Percentiles rank a stretch among this genome's conserved stretches.
These are phyloP conservation scores for Pardosa pseudoannulata DNA, from an alignment of 2,888 invertebrate species.

Conservation along the genomic window DNA sequence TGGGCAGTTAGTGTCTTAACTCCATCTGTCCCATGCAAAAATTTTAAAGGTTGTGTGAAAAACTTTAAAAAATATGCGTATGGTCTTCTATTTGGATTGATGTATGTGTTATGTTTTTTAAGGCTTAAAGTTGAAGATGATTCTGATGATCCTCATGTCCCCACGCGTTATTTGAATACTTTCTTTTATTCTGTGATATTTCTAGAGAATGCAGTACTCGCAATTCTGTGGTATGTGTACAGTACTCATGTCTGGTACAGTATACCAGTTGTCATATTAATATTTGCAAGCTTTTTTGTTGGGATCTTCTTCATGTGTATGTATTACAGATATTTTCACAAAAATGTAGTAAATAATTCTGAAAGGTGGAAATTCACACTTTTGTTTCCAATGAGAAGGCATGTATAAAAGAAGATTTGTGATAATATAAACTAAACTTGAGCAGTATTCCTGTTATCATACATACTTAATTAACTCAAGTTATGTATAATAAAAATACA, in stretches of 20 bases:
- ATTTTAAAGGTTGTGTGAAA: slow-evolving; percentile 24
- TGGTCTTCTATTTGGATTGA: slow-evolving; percentile 47
- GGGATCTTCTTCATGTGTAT: slow-evolving; percentile 51
- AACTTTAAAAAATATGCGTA: slow-evolving; percentile 47
- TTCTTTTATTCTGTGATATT: slow-evolving; percentile 66
- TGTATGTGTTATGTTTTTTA: slow-evolving; percentile 60
- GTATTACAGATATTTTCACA: slow-evolving; percentile 60
- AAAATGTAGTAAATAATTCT: slow-evolving; percentile 41
- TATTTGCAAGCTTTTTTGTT: slow-evolving; percentile 43
- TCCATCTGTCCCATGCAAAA: slow-evolving; percentile 35
- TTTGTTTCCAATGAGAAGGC: slow-evolving; percentile 37
- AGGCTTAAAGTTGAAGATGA: slow-evolving; percentile 48
- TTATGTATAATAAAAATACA: too few species aligned
- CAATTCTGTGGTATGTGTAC: slow-evolving; percentile 56
- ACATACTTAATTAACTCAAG: too few species aligned
- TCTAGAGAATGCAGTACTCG: slow-evolving; percentile 53
- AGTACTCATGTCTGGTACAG: slow-evolving; percentile 40
- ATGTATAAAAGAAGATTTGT: not conserved
- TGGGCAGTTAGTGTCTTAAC: slow-evolving; percentile 62
- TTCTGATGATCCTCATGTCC: slow-evolving; percentile 41
- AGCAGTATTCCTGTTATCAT: too few species aligned
- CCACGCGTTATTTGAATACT: slow-evolving; percentile 54
- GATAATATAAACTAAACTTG: too few species aligned
- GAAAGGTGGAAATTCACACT: slow-evolving; percentile 47
- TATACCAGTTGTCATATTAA: slow-evolving; percentile 35